Evolutionary conservation across 1,140 invertebrate species (phyloP), one percentile per base, ranked within the genome.

Genomic region (Ptiloglossa arizonensis): DNA sequence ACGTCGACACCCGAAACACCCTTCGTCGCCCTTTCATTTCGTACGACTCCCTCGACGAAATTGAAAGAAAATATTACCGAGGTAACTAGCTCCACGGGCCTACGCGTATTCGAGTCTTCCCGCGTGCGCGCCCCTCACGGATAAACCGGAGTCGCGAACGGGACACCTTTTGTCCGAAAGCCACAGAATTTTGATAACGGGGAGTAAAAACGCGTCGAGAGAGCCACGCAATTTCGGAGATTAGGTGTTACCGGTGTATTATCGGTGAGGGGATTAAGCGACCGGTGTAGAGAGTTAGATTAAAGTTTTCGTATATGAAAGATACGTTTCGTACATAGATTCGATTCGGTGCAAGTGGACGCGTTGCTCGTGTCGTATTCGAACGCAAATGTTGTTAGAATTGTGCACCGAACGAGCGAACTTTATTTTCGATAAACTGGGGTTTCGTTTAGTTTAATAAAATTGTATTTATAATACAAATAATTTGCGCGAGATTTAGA

Each of bases 21-120:
- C 64, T 54, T 44, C 56, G 41, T 41, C 11, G 48, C n/a, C n/a
- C 52, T 75, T 74, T 59, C 27, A 70, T 86, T 73, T 79, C 32
- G 41, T 27, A 4, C 29, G 15, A 6, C 63, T 59, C 48, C 13
- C 41, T 32, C 60, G 76, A 67, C 79, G 62, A 89, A 88, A 91
- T 90, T 88, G 85, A 90, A 91, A 90, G 86, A 91, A 90, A 90
- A 90, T 89, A 90, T 85, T 74, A 80, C 76, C 72, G 4, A 60
- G 83, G 48, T 87, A 84, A 85, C 74, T 84, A 82, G 80, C 71
- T 76, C 72, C 74, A 79, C 76, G 56, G 17, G 62, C 72, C 54
- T 24, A 9, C 50, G 19, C 19, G 19, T 24, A 52, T n/a, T 54
- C 32, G 54, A 27, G 9, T 41, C 27, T 11, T 56, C n/a, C 15